Evolutionary conservation across 2,888 invertebrate species (phyloP).

Genomic region (Pollenia angustigena): DNA sequence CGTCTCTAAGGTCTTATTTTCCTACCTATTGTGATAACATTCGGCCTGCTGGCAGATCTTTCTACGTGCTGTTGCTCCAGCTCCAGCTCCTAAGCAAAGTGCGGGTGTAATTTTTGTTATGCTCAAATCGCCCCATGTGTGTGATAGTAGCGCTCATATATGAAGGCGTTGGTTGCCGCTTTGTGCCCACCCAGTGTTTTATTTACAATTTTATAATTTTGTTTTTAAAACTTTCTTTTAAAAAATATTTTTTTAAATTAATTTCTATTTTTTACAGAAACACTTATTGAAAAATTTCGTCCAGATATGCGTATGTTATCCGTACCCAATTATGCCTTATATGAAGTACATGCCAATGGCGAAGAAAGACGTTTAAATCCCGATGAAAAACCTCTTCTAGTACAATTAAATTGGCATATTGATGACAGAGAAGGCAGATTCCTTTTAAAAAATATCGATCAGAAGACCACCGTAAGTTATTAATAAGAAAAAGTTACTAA

Average conservation of each 20-base stretch:
- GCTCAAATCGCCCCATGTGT: no score
- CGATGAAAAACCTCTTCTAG: conserved; percentile 97
- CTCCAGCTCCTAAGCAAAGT: no score
- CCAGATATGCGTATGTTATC: conserved; percentile 99
- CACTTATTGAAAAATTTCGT: conserved; percentile 99
- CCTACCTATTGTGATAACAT: no score
- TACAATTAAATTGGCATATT: conserved; percentile 99
- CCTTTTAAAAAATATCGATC: conserved; percentile 94
- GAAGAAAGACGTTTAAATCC: conserved; percentile 95
- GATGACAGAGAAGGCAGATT: conserved; percentile 99
- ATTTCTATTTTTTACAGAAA: conserved; percentile 86
- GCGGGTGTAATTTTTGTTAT: no score
- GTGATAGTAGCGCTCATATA: no score
- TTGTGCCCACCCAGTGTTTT: no score
- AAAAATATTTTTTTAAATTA: conserved; percentile 22
- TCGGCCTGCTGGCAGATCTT: no score
- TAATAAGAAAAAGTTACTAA: no score
- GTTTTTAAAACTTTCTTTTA: background rate
- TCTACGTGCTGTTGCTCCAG: no score
- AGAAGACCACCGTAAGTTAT: conserved; percentile 87
- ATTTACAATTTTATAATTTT: background rate
- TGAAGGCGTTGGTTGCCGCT: no score
- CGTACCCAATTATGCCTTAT: conserved; percentile 89
- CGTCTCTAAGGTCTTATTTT: no score
- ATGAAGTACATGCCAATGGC: conserved; percentile 90